A percentile compares a stretch with the other conserved stretches of the same genome.
Conservation (phyloP, 2,113 vertebrate genomes). For the Dryoscopus gambensis region DNA sequence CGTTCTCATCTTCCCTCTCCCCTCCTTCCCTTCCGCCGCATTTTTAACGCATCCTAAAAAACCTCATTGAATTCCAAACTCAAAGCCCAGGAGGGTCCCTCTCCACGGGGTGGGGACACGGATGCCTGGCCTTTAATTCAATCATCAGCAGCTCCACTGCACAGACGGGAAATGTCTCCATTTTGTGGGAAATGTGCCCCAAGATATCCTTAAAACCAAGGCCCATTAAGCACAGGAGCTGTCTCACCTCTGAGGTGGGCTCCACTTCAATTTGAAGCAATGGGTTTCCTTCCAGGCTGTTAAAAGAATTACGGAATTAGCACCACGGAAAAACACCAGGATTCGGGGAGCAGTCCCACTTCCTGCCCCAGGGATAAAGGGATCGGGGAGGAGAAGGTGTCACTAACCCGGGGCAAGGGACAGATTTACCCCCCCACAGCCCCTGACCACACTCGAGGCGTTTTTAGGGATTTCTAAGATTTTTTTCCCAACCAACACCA, state of each 20-base stretch:
- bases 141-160: background rate
- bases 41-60: background rate
- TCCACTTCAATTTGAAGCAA: conserved; percentile 98
- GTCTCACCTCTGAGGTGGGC: conserved; percentile 92
- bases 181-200: background rate
- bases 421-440: no score
- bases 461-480: background rate
- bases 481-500: fast-evolving
- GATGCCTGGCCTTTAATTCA: background rate
- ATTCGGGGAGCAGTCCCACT: background rate
- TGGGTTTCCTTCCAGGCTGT: conserved; percentile 89
- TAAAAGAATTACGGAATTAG: background rate
- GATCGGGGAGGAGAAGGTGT: background rate
- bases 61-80: background rate
- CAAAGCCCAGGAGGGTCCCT: background rate
- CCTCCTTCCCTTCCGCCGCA: background rate
- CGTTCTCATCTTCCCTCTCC: background rate
- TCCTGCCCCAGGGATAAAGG: background rate
- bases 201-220: background rate
- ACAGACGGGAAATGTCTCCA: conserved; percentile 1
- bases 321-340: fast-evolving
- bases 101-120: background rate
- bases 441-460: fast-evolving
- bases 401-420: background rate
- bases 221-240: background rate